A percentile compares a stretch with the other conserved stretches of the same genome.
These are phyloP conservation scores for chimpanzee (Pan troglodytes) DNA, from an alignment of 2,113 vertebrate species.

Conservation along the genomic window NHGRI_mPanTro3-v2.1_pri NC_072415.2:18070501-18071000, in stretches of 20 bases:
- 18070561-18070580: background rate
- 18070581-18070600: background rate
- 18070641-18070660: background rate
- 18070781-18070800: background rate
- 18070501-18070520: background rate
- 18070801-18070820: background rate
- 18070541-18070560: background rate
- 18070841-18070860: background rate
- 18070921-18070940: background rate
- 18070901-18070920: background rate
- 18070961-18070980: background rate
- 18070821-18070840: background rate
- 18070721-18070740: background rate
- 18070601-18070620: background rate
- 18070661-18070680: background rate
- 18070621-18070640: background rate
- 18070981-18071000: background rate
- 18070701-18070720: background rate
- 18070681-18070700: background rate
- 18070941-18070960: constrained; percentile 6
- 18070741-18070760: background rate
- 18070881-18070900: background rate
- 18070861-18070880: background rate
- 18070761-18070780: background rate
- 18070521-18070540: background rate